These are phyloP conservation scores for Merluccius polli DNA, from an alignment of 2,797 vertebrate species.

Conservation along the genomic window DNA sequence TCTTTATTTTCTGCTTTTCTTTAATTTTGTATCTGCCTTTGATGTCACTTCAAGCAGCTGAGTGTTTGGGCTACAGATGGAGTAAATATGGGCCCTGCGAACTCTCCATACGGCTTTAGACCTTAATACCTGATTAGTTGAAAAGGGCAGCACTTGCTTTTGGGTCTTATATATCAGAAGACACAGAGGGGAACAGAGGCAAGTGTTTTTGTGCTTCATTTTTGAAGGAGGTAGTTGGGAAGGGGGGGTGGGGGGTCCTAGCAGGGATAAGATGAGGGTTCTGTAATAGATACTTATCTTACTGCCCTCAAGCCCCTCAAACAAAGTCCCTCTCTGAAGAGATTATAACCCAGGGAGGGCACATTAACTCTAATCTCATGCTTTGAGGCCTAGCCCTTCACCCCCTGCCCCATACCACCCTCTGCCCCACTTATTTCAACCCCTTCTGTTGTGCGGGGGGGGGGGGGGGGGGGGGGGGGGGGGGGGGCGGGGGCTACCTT, in stretches of 20 bases:
- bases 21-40: slow-evolving; percentile 53
- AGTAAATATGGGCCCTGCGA: slow-evolving; percentile 77
- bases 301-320: slow-evolving; percentile 79
- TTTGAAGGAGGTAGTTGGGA: slow-evolving; percentile 53
- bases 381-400: slow-evolving; percentile 76
- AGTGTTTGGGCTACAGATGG: slow-evolving; percentile 76
- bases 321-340: slow-evolving; percentile 83
- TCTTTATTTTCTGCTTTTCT: slow-evolving; percentile 13
- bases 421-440: slow-evolving; percentile 72
- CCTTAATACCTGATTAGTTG: slow-evolving; percentile 80
- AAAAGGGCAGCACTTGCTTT: slow-evolving; percentile 79
- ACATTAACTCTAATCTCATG: slow-evolving; percentile 85
- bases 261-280: slow-evolving; percentile 75
- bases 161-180: slow-evolving; percentile 71
- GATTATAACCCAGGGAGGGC: slow-evolving; percentile 83
- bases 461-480: slow-evolving; percentile 35
- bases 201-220: slow-evolving; percentile 77
- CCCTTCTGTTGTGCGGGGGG: slow-evolving; percentile 70
- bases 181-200: slow-evolving; percentile 67
- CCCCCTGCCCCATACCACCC: slow-evolving; percentile 50
- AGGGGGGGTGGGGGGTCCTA: slow-evolving; percentile 47
- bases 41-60: slow-evolving; percentile 69
- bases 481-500: slow-evolving; percentile 55
- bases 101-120: slow-evolving; percentile 73
- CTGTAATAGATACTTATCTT: slow-evolving; percentile 88